Base-by-base conservation (phyloP, 2,888 invertebrate genomes). In the Adelognathus sp. region DNA sequence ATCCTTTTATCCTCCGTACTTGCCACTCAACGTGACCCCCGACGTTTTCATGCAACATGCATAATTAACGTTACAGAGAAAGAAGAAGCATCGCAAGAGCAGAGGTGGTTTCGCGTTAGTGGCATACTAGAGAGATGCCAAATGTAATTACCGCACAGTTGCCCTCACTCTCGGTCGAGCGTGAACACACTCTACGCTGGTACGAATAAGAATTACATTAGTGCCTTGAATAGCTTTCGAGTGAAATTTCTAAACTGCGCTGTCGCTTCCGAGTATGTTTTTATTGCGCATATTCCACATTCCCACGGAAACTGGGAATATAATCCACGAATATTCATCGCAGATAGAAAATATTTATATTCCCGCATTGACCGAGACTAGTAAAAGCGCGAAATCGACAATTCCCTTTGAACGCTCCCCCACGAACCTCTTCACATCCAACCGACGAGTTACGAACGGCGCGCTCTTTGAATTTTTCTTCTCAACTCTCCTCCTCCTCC, bases 71-170 rank as follows among this genome's bases (percentile, higher is more conserved):
- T 41, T 69, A 60, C 7, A 33, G 41, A 74, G 58, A 46, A 33
- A 50, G 39, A 29, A 41, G 41, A 31, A 14, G 21, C 31, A 31
- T n/a, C 36, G 58, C 50, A 63, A 24, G 33, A 66, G 31, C 18
- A 5, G 72, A 63, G 56, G 46, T 24, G 46, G 50, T 44, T 39
- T 33, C 29, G n/a, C 36, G 41, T 36, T 63, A 41, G 44, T 24
- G 52, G 41, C 39, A 44, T 61, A 11, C 31, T 29, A 24, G 41
- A 21, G 61, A 56, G 73, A 27, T 16, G 63, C 33, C 58, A 73
- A 74, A 78, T 44, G 69, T 74, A 74, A 78, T 78, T 78, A 73
- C 56, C 60, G 71, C 78, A 24, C 50, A 44, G 78, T 74, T 70
- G 69, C 52, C 60, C 52, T 29, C 64, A 73, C 61, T 56, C 36